phyloP scores from a whole-genome alignment of 2,113 vertebrate species.

The Egretta garzetta region DNA sequence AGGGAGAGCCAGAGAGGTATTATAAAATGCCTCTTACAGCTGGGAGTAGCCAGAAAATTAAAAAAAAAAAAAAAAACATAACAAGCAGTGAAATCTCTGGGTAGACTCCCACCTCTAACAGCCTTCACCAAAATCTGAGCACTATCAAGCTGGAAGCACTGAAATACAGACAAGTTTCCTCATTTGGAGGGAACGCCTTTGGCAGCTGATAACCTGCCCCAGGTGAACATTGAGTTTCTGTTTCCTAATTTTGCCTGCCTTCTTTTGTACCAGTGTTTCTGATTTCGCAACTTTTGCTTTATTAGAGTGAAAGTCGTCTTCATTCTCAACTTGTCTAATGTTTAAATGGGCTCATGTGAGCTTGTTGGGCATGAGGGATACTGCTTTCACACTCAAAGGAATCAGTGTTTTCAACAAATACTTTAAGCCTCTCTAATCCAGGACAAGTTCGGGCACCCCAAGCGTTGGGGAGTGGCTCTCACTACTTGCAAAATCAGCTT shows the following conservation, averaged over 20 bases:
- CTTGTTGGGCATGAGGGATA: not conserved
- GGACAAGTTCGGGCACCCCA: slow-evolving; percentile 40
- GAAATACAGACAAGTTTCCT: not conserved
- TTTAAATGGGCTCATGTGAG: not conserved
- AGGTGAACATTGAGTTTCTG: not conserved
- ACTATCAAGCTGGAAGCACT: not conserved
- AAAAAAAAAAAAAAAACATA: not conserved
- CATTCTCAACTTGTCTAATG: not conserved
- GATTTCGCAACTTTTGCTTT: not conserved
- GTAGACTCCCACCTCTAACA: not conserved
- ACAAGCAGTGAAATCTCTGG: not conserved
- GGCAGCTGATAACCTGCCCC: not conserved
- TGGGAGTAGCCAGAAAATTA: not conserved
- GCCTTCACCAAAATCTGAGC: not conserved
- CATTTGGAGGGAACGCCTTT: not conserved
- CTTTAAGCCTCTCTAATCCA: not conserved
- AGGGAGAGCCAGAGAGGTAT: not conserved
- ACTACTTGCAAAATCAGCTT: not conserved
- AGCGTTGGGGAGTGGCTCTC: not conserved
- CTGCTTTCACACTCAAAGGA: not conserved
- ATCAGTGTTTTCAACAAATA: not conserved
- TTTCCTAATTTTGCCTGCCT: not conserved
- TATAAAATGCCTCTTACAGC: not conserved
- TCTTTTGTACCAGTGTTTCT: not conserved
- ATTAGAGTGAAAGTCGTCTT: not conserved